Evolutionary conservation across 2,113 vertebrate species (phyloP).

Genomic region (Penelope pileata): DNA sequence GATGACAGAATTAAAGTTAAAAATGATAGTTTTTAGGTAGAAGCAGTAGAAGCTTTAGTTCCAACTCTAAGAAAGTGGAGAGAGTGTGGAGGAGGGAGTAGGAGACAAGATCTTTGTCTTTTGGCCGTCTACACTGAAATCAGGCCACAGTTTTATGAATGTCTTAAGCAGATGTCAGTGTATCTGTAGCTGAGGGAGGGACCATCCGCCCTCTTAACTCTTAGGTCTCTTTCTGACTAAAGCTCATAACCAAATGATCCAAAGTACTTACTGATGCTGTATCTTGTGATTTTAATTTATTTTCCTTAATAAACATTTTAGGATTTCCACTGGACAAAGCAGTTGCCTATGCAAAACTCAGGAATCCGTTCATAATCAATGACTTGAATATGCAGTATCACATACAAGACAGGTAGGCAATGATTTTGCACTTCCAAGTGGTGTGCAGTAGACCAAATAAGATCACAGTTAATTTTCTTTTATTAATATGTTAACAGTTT

Average conservation of each 20-base stretch:
- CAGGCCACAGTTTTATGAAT: neutral
- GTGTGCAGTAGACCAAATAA: neutral
- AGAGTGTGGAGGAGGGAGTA: neutral
- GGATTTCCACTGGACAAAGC: slow-evolving; percentile 94
- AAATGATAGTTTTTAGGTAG: neutral
- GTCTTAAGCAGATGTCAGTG: neutral
- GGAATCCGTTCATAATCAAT: slow-evolving; percentile 92
- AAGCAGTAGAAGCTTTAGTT: neutral
- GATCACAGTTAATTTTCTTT: neutral
- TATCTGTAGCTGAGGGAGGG: neutral
- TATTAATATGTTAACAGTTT: neutral
- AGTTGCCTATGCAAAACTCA: slow-evolving; percentile 90
- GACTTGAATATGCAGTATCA: slow-evolving; percentile 92
- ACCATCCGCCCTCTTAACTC: neutral
- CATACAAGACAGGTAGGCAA: slow-evolving; percentile 89
- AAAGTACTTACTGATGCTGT: neutral
- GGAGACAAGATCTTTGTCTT: neutral
- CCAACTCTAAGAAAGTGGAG: neutral
- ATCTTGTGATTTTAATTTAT: slow-evolving; percentile 43
- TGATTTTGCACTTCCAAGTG: neutral
- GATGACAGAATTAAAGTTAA: neutral
- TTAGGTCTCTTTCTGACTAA: neutral
- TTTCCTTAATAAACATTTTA: slow-evolving; percentile 59
- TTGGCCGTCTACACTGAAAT: neutral
- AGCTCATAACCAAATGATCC: neutral